Conservation (phyloP, 2,113 vertebrate species). For the Fregetta grallaria region DNA sequence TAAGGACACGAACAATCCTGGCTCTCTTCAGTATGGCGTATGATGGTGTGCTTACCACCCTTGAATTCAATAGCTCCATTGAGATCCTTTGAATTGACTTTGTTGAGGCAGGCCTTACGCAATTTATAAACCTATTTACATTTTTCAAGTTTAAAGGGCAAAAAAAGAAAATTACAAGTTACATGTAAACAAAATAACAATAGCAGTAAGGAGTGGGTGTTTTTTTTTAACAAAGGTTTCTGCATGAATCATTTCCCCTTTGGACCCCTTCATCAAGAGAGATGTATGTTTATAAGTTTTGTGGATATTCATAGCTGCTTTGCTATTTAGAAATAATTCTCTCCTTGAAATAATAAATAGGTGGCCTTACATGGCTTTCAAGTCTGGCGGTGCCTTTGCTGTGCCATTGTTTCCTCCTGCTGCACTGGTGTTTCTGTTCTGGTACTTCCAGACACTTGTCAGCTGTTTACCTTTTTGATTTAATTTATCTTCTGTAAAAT, state of each 20-base stretch:
- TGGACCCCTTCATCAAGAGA: background rate
- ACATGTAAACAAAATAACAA: constrained; percentile 5
- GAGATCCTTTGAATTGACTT: background rate
- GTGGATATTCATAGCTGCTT: background rate
- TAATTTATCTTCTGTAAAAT: background rate
- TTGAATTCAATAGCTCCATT: background rate
- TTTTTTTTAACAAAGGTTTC: background rate
- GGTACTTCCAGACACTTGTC: background rate
- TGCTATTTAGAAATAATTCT: background rate
- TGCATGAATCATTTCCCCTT: constrained; percentile 26
- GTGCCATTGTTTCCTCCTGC: background rate
- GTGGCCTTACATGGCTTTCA: background rate
- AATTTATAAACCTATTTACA: background rate
- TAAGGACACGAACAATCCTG: background rate
- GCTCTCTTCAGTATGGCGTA: background rate
- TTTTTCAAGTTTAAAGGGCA: background rate
- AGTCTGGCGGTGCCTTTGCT: background rate
- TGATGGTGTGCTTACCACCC: background rate
- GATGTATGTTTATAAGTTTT: background rate
- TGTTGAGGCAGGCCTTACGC: background rate
- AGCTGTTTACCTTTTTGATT: background rate
- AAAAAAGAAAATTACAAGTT: background rate
- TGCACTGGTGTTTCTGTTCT: background rate
- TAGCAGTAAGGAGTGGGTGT: background rate
- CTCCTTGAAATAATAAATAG: background rate